Base-by-base conservation (phyloP, 2,113 vertebrate genomes). In the Blennius ocellaris region DNA sequence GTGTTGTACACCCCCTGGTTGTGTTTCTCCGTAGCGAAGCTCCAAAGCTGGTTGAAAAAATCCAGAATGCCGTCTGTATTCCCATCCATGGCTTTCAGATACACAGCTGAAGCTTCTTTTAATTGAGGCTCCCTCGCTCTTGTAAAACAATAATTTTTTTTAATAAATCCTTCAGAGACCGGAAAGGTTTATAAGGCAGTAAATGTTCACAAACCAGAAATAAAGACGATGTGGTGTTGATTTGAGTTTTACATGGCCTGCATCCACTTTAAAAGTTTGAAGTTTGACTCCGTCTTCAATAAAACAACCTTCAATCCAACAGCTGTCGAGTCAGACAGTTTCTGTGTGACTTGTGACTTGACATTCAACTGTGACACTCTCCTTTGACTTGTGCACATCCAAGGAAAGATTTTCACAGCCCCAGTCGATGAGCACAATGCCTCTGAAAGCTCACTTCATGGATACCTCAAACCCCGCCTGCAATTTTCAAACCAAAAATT, bases 1-100 rank as follows among this genome's bases (percentile, higher is more conserved):
- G 95, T 97, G 93, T 98, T 99, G 90, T 95, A 97, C 56, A 95
- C 1, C 0, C 96, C 96, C 76, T 97, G 93, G 16, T 95, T 86
- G 9, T 99, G 97, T 89, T 96, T 99, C 54, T 73, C 82, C 12
- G 70, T 69, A 14, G 94, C 88, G 8, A 94, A 87, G n/a, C 81
- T 92, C 96, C 96, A 96, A 51, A 97, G 57, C 11, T 94, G 86
- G 11, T 59, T 87, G 72, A 99, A 94, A 89, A 99, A 97, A 9
- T 93, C 83, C 70, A 77, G 82, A 65, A 97, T 85, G 75, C 88
- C 90, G 65, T 96, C 92, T 85, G 54, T 67, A 60, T 88, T 89
- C 54, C 94, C 94, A 88, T 81, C 87, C 91, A 93, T 94, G 78
- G 45, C 76, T 80, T 44, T 5, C 5, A 7, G 17, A 62, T 55